Evolutionary conservation across 2,797 vertebrate genomes (phyloP).

Genomic region (Sebastes jordani): DNA sequence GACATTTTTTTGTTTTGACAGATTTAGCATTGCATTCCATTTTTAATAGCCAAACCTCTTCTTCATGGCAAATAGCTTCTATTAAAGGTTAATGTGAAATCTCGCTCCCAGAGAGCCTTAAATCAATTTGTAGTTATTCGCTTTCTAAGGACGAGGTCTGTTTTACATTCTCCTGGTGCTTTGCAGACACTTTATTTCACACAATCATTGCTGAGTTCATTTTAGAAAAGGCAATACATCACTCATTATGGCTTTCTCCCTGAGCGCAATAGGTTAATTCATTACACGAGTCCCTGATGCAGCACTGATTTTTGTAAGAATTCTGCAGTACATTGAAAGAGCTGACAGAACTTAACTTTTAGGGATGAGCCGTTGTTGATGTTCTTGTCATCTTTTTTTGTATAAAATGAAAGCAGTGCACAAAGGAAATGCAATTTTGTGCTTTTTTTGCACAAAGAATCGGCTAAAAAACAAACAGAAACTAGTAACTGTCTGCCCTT

Average conservation of each 20-base stretch:
- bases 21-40: not conserved
- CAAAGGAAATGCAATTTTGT: not conserved
- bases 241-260: slow-evolving; percentile 19
- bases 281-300: slow-evolving; percentile 5
- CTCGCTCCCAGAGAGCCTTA: not conserved
- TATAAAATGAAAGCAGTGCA: not conserved
- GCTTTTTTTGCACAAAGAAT: not conserved
- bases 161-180: slow-evolving; percentile 21
- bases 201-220: not conserved
- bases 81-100: slow-evolving; percentile 36
- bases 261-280: slow-evolving; percentile 24
- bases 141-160: slow-evolving; percentile 29
- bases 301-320: not conserved
- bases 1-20: slow-evolving; percentile 10
- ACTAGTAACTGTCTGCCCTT: not conserved
- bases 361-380: not conserved
- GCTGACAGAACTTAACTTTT: not conserved
- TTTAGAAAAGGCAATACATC: slow-evolving; percentile 40
- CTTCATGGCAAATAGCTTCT: slow-evolving; percentile 18
- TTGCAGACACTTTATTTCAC: slow-evolving; percentile 6
- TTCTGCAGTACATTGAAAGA: not conserved
- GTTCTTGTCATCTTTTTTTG: not conserved
- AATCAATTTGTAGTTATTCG: slow-evolving; percentile 12
- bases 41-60: slow-evolving; percentile 5
- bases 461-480: not conserved